These are phyloP conservation scores for Hylyphantes graminicola DNA, from an alignment of 1,140 invertebrate genomes.

Conservation along the genomic window DNA sequence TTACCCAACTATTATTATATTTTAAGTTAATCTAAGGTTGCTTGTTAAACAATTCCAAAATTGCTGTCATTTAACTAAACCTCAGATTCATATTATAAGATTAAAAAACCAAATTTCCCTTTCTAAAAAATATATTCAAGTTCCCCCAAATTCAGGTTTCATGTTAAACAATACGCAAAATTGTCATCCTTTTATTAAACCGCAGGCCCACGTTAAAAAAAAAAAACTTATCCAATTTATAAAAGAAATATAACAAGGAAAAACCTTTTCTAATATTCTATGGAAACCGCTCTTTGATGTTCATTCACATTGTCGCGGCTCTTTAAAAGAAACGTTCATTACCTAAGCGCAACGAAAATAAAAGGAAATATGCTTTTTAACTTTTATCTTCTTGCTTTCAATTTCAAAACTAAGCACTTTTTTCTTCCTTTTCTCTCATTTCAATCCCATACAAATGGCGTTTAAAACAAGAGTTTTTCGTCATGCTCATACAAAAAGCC, in stretches of 20 bases:
- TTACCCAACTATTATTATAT: too few species aligned
- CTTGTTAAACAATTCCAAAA: too few species aligned
- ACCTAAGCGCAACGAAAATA: not conserved
- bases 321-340: not conserved
- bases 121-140: too few species aligned
- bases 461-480: conserved; percentile 43
- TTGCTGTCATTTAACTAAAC: too few species aligned
- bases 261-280: not conserved
- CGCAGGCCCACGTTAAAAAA: too few species aligned
- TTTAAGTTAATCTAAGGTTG: too few species aligned
- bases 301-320: not conserved
- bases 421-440: conserved; percentile 12
- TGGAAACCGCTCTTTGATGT: not conserved
- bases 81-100: too few species aligned
- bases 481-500: conserved; percentile 32
- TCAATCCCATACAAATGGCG: conserved; percentile 30
- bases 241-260: not conserved
- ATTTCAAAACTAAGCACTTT: conserved; percentile 21
- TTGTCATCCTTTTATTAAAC: too few species aligned
- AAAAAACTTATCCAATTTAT: too few species aligned
- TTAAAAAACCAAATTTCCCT: too few species aligned
- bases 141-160: too few species aligned
- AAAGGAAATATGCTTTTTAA: conserved; percentile 4
- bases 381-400: conserved; percentile 36
- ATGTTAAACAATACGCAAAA: too few species aligned